Base-by-base conservation (phyloP, 2,888 invertebrate species). In the Synergus umbraculus region DNA sequence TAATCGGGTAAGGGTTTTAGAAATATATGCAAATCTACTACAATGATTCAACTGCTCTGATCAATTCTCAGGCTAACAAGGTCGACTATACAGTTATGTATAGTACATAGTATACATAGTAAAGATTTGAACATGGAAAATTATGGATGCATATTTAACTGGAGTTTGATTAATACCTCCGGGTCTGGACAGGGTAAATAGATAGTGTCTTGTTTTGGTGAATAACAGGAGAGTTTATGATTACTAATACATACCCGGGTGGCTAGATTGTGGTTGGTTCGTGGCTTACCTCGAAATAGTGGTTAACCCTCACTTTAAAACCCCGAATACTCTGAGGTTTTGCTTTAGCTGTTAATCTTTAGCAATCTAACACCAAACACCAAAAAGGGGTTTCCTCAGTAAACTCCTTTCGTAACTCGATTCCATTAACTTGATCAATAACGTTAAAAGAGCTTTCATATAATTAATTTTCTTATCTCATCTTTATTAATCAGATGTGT, bases 311-410 rank as follows among this genome's bases (percentile, higher is more conserved):
- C 54, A 73, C 49, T 73, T 73, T 73, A 54, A 49, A 54, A 54
- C 22, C 49, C 15, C 54, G 37, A 73, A 37, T 54, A 73, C 37
- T 37, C 73, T 73, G 73, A 73, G 54, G 73, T 73, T 73, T 37
- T 9, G 9, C 41, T 54, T 10, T 37, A 49, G 73, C 49, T 73
- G 15, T 37, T 73, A 37, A 37, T 13, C 54, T 54, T 41, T 73
- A 10, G n/a, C 49, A 10, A n/a, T 54, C 54, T 73, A 29, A 15
- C 49, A 54, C 73, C 4, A 37, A n/a, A 15, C n/a, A 10, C 8
- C n/a, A 54, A 9, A 54, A 2, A 2, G 7, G 8, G n/a, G 29
- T 29, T 29, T 29, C 29, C 29, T 29, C 3, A 3, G n/a, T 5
- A 54, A 54, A 54, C 15, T n/a, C 54, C 9, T 54, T 18, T n/a